Evolutionary conservation across 2,797 vertebrate species (phyloP).

Genomic region (Myiotriccus ornatus): DNA sequence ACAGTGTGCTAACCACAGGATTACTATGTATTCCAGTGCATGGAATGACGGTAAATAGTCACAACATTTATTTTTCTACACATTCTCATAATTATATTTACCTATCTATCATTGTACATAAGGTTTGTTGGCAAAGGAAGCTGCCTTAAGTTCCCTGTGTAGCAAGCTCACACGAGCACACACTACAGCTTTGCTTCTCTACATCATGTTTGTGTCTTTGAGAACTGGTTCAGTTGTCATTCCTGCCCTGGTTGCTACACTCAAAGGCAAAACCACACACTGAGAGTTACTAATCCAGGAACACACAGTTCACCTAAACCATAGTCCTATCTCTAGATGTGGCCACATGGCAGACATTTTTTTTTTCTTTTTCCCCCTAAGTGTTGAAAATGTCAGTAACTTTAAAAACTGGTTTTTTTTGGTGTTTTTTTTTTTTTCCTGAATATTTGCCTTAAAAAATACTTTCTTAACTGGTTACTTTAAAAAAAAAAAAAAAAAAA

Average conservation of each 20-base stretch:
- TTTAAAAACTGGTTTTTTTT: not conserved
- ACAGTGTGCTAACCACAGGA: not conserved
- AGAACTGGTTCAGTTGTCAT: not conserved
- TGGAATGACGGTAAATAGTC: not conserved
- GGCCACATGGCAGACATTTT: not conserved
- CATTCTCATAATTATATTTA: not conserved
- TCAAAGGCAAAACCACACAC: not conserved
- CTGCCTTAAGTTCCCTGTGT: not conserved
- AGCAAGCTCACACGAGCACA: not conserved
- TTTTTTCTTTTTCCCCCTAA: too few relatives aligned
- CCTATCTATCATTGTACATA: not conserved
- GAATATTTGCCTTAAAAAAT: not conserved
- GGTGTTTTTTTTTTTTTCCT: not conserved
- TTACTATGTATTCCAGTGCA: not conserved
- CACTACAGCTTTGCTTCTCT: fast-evolving
- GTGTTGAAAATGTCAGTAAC: not conserved
- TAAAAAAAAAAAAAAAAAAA: not conserved
- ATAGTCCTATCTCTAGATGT: not conserved
- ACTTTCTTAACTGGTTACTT: not conserved
- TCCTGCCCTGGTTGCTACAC: not conserved
- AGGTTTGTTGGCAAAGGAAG: not conserved
- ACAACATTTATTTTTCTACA: not conserved
- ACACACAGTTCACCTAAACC: not conserved
- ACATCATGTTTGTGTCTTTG: not conserved
- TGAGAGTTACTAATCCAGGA: not conserved